A percentile compares a stretch with the other conserved stretches of the same genome.
phyloP scores from a whole-genome alignment of 2,888 invertebrate genomes.

The Sarcophaga rosellei region DNA sequence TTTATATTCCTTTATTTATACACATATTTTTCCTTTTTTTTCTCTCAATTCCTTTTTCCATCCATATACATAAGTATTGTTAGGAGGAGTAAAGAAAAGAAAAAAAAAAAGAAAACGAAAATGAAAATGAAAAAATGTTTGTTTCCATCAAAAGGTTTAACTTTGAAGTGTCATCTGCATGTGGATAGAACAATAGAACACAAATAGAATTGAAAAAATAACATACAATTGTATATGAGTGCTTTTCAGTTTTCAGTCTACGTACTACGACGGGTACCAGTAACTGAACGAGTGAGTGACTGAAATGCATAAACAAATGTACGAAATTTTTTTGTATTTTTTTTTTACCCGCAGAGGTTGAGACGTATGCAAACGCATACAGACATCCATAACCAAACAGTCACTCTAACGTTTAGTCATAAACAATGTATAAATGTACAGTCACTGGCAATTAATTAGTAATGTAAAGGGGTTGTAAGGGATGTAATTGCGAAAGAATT shows the following conservation, averaged over 20 bases:
- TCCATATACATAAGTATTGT: slow-evolving; percentile 32
- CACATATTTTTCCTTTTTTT: background rate
- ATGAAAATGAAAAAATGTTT: slow-evolving; percentile 29
- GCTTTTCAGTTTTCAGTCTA: slow-evolving; percentile 47
- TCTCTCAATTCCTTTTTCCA: background rate
- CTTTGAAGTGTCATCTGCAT: slow-evolving; percentile 70
- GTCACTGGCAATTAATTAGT: background rate
- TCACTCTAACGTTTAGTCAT: background rate
- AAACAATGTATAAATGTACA: background rate
- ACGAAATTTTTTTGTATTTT: background rate
- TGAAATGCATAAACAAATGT: background rate
- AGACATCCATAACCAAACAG: background rate
- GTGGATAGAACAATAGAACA: slow-evolving; percentile 56
- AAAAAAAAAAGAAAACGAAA: background rate
- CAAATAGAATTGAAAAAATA: slow-evolving; percentile 49
- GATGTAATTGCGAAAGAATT: too few relatives aligned
- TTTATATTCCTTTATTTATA: slow-evolving; percentile 57
- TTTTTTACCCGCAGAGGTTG: background rate
- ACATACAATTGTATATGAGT: slow-evolving; percentile 51
- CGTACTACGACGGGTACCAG: slow-evolving; percentile 22
- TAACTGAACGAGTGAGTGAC: slow-evolving; percentile 18
- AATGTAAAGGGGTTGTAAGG: background rate
- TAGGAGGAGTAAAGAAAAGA: background rate
- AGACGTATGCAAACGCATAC: too few relatives aligned
- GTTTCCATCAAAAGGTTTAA: slow-evolving; percentile 68